phyloP scores from a whole-genome alignment of 2,113 vertebrate genomes.

The Heteronetta atricapilla region DNA sequence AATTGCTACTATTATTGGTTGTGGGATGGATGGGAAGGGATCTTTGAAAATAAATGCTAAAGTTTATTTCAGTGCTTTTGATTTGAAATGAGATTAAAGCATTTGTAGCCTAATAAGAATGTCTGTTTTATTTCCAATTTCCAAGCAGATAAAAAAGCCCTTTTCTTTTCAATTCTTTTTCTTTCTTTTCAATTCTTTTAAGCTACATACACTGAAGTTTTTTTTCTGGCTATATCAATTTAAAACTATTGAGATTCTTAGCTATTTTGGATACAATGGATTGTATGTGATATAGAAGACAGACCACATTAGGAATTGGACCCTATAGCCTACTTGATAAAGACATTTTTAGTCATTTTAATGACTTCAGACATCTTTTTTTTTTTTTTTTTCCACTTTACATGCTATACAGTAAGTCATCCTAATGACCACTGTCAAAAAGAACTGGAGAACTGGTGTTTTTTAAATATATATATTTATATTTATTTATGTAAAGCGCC shows the following conservation, averaged over 20 bases:
- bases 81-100: not conserved
- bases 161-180: not conserved
- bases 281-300: not conserved
- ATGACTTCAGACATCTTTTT: not conserved
- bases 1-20: not conserved
- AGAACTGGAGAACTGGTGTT: not conserved
- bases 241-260: not conserved
- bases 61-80: not conserved
- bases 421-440: not conserved
- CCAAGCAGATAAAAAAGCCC: not conserved
- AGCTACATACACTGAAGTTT: not conserved
- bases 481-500: too few species aligned
- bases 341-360: not conserved
- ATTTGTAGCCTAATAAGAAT: not conserved
- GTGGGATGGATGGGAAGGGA: not conserved
- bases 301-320: not conserved
- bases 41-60: not conserved
- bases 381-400: not conserved
- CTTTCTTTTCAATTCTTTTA: not conserved
- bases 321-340: not conserved
- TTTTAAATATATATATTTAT: too few species aligned
- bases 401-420: not conserved
- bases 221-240: not conserved
- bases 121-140: not conserved
- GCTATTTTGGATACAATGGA: not conserved